phyloP scores from a whole-genome alignment of 2,113 vertebrate species.

The Cephalopterus ornatus region DNA sequence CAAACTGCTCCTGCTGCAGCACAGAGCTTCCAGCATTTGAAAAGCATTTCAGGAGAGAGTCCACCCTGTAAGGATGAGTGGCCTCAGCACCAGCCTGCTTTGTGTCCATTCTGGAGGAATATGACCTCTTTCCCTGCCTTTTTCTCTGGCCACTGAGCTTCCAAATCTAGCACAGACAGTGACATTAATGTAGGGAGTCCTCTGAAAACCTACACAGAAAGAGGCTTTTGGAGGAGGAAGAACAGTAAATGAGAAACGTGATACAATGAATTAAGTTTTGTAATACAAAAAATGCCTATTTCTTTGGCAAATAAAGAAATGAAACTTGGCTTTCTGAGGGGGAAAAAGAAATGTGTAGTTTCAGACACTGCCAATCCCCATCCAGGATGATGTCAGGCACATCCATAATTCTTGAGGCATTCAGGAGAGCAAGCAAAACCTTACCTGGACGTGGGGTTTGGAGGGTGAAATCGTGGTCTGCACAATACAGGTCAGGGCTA shows the following conservation, averaged over 20 bases:
- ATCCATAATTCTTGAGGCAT: background rate
- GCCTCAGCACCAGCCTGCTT: background rate
- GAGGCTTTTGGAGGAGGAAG: background rate
- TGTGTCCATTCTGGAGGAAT: background rate
- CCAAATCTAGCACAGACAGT: background rate
- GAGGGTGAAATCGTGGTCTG: background rate
- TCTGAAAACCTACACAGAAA: background rate
- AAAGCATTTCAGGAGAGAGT: background rate
- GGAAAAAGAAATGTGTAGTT: background rate
- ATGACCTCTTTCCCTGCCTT: background rate
- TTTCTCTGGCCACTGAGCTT: background rate
- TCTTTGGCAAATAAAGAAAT: background rate
- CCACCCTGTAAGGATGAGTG: background rate
- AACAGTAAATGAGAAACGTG: background rate
- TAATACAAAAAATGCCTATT: background rate
- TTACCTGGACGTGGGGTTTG: background rate
- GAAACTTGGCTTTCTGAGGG: background rate
- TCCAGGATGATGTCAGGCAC: background rate
- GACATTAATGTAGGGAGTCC: background rate
- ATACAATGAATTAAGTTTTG: background rate
- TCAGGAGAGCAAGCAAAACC: background rate
- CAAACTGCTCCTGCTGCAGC: background rate
- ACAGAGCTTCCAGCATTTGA: background rate
- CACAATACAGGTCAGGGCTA: background rate
- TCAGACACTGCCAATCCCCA: background rate